These are phyloP conservation scores for Isotomurus palustris DNA, from an alignment of 2,888 invertebrate species.

Conservation along the genomic window DNA sequence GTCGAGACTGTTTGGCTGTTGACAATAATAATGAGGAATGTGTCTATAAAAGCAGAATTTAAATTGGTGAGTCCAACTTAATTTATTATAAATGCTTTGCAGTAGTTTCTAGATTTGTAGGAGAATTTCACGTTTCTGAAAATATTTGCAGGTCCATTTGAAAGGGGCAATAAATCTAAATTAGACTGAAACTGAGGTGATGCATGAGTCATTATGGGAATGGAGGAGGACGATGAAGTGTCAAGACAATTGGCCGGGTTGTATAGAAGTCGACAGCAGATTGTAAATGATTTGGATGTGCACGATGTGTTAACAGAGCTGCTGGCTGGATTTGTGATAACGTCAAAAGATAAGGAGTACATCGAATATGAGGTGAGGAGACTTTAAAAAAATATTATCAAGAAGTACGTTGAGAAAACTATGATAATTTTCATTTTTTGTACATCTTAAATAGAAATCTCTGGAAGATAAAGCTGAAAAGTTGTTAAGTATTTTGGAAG, in stretches of 20 bases:
- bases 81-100: no score
- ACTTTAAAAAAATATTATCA: background rate
- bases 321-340: conserved; percentile 52
- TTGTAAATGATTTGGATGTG: conserved; percentile 55
- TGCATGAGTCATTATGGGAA: no score
- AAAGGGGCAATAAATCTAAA: no score
- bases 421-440: background rate
- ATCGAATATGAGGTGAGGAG: conserved; percentile 40
- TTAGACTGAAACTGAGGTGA: no score
- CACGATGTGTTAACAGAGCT: conserved; percentile 54
- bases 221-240: conserved; percentile 13
- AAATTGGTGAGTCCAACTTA: no score
- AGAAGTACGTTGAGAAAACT: background rate
- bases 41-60: no score
- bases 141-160: no score
- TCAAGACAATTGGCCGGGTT: conserved; percentile 13
- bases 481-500: conserved; percentile 29
- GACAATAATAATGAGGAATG: no score
- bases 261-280: conserved; percentile 48
- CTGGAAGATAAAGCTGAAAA: conserved; percentile 28
- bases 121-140: no score
- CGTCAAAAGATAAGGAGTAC: conserved; percentile 46
- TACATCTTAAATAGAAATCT: conserved; percentile 22
- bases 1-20: no score
- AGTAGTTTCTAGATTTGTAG: no score